Evolutionary conservation across 2,797 vertebrate genomes (phyloP), one percentile per base, ranked within the genome.

Genomic region (Sebastes alutus): DNA sequence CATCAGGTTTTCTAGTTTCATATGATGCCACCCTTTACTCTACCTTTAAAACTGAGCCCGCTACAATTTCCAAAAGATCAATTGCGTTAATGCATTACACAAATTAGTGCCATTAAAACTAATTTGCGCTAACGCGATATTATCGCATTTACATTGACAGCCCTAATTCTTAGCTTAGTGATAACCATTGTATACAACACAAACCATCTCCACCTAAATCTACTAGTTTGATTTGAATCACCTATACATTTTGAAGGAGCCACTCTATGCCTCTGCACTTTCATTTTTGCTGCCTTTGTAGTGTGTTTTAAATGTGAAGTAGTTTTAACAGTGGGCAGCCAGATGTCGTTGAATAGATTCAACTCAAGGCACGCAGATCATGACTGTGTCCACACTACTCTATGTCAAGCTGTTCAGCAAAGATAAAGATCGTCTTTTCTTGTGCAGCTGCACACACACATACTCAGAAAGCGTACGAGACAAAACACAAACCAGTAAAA

Each of bases 351-450:
- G 23, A 71, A 38, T 25, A 30, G 70, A 72, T 64, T 66, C 49
- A 75, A 60, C 49, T 56, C 23, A 63, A 75, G 18, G 33, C 66
- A 66, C 32, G 58, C 18, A 75, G 33, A 75, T 83, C 74, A 61
- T 33, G 70, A 75, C 52, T 66, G 11, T 66, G 65, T 77, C 61
- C 64, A 61, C 46, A 56, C 18, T 22, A 20, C 23, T 66, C 20
- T 71, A 67, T 63, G 63, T 76, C 67, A 82, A 74, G 66, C 75
- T 88, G 84, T 54, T 75, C 16, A 11, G 72, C n/a, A 75, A 76
- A 81, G 54, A 80, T 75, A 68, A 64, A 72, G 61, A 76, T 59
- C 9, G 16, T 27, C 10, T 61, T 66, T 71, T 70, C 3, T 46
- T 55, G 12, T 38, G 73, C 56, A 74, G n/a, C 38, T 72, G 42